Evolutionary conservation across 2,797 vertebrate species (phyloP), one percentile per base, ranked within the genome.

Genomic region (Peromyscus eremicus): DNA sequence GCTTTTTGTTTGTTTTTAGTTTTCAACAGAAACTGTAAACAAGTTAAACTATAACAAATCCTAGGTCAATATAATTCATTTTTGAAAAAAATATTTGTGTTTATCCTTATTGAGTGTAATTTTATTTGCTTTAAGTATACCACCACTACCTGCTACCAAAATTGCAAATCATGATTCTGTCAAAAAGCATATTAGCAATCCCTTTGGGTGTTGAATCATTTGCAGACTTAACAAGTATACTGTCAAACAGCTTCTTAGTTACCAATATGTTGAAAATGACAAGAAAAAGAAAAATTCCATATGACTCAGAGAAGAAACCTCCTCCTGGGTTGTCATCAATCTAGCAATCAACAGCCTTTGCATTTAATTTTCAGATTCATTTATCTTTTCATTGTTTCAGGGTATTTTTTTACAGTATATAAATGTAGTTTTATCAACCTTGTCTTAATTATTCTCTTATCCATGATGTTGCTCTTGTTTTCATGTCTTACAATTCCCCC

Each of bases 351-450:
- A 64, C 77, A 70, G 29, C 0, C 9, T 87, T 93, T 94, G 19
- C 75, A 92, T 97, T 95, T 86, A 89, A 16, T 84, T 93, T 96
- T 95, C 83, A 55, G 64, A 27, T 62, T 29, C 71, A 77, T 49
- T 49, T 10, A 37, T 73, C 2, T 52, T 52, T n/a, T 86, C 21
- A 16, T 70, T 29, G 64, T 96, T 92, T 80, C 52, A 81, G 49
- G 3, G 40, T 89, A 43, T 17, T 94, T 92, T 73, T 73, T 9
- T 60, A 0, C n/a, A 71, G 29, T 83, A 43, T 12, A 6, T 60
- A 84, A 17, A 11, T 66, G 6, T 40, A 8, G 17, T 52, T 95
- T 94, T 79, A 57, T 87, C 37, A 91, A 16, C 68, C 19, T 75
- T 80, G 43, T 16, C 46, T 95, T 95, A 55, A 23, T 64, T 60